phyloP scores from a whole-genome alignment of 1,140 invertebrate species.

The Proales similis region DNA sequence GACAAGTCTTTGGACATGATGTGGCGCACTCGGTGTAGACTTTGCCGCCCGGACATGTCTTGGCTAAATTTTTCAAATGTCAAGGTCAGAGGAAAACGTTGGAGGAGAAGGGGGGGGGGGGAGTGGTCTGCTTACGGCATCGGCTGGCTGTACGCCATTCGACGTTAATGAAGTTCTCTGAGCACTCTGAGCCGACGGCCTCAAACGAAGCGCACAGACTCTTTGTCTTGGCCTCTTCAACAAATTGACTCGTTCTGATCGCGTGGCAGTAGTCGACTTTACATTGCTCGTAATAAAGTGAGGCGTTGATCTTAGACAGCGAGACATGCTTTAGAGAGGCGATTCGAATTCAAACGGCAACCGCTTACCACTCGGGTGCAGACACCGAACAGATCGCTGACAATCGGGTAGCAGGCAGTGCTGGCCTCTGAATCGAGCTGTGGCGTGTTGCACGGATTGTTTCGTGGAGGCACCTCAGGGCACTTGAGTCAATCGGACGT shows the following conservation, averaged over 20 bases:
- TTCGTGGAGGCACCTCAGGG: background rate
- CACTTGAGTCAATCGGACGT: constrained; percentile 10
- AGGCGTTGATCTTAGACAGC: no score
- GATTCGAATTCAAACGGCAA: background rate
- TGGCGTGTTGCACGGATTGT: constrained; percentile 18
- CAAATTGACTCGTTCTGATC: constrained; percentile 41
- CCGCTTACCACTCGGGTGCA: background rate
- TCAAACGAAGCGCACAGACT: constrained; percentile 70
- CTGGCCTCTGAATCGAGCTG: background rate
- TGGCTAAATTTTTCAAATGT: constrained; percentile 38
- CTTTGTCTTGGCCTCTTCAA: constrained; percentile 27
- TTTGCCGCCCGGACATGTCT: constrained; percentile 54
- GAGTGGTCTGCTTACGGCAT: constrained; percentile 64
- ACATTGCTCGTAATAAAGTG: constrained; percentile 59
- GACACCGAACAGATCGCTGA: background rate
- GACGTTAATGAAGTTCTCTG: constrained; percentile 59
- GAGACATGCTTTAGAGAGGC: no score
- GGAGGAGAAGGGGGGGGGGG: no score
- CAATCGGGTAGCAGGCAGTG: constrained; percentile 5
- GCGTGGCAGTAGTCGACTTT: constrained; percentile 71
- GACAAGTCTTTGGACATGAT: constrained; percentile 67
- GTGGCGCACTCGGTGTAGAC: constrained; percentile 68
- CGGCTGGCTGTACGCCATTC: constrained; percentile 66
- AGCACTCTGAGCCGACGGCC: constrained; percentile 69
- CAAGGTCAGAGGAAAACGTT: background rate